A percentile compares a stretch with the other conserved stretches of the same genome.
Evolutionary conservation across 2,888 invertebrate species (phyloP).

Genomic region (Tricholauxania praeusta): DNA sequence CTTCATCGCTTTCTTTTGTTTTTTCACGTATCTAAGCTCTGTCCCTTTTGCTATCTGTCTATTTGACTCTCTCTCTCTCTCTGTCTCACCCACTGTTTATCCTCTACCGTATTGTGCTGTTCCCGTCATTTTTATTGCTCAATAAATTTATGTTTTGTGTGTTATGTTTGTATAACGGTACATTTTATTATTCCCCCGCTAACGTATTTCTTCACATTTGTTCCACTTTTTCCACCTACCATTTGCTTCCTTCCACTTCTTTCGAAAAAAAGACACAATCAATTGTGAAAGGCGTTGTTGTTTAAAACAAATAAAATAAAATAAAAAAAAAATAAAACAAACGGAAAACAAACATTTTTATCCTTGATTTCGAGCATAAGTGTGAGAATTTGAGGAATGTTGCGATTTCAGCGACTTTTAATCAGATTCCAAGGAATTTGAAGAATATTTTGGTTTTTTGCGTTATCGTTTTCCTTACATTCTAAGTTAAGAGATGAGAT

Average conservation of each 20-base stretch:
- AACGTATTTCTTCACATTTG: neutral
- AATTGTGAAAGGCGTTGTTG: neutral
- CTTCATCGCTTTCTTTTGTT: too few species aligned
- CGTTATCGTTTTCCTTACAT: too few species aligned
- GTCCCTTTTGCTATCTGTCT: too few species aligned
- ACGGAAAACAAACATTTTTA: slow-evolving; percentile 22
- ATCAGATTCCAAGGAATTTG: too few species aligned
- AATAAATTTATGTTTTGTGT: slow-evolving; percentile 43
- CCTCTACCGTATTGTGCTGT: too few species aligned
- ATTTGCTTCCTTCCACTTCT: neutral
- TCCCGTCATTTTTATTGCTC: slow-evolving; percentile 48
- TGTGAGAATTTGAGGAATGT: too few species aligned
- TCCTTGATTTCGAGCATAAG: neutral
- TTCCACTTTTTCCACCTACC: neutral
- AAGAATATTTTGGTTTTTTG: too few species aligned
- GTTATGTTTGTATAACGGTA: slow-evolving; percentile 27
- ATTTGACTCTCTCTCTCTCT: too few species aligned
- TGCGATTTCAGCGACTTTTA: too few species aligned
- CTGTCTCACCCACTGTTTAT: too few species aligned
- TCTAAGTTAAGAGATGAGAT: too few species aligned
- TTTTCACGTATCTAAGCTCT: too few species aligned
- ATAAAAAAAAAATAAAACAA: neutral
- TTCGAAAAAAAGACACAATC: slow-evolving; percentile 3
- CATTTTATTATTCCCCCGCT: slow-evolving; percentile 42
- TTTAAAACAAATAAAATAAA: neutral